Percentiles rank a stretch among this genome's conserved stretches.
phyloP scores from a whole-genome alignment of 2,797 vertebrate species.

The Karalla daura region DNA sequence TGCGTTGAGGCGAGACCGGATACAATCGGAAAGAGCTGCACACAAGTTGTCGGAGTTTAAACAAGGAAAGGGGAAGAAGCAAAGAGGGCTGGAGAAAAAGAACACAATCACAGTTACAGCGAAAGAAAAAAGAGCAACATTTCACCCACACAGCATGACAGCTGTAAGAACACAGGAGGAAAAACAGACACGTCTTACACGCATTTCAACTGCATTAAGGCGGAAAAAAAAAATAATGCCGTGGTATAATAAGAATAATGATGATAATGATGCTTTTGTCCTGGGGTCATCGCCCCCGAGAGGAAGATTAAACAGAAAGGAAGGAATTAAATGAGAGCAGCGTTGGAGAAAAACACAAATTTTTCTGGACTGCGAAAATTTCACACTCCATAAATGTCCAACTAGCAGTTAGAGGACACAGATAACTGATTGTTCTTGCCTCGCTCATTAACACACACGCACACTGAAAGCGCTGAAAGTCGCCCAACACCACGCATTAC shows the following conservation, averaged over 20 bases:
- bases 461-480: not conserved
- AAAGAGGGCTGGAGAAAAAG: conserved; percentile 7
- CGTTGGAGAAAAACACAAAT: conserved; percentile 5
- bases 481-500: not conserved
- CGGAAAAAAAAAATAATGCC: too few species aligned
- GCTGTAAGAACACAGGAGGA: conserved; percentile 2
- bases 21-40: conserved; percentile 5
- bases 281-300: conserved; percentile 2
- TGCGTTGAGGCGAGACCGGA: conserved; percentile 18
- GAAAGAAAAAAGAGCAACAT: not conserved
- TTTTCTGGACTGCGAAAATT: conserved; percentile 12
- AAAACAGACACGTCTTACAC: conserved; percentile 17
- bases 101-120: not conserved
- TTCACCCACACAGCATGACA: not conserved
- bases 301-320: conserved; percentile 21
- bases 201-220: conserved; percentile 30
- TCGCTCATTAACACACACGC: not conserved
- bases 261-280: conserved; percentile 1
- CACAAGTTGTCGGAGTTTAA: conserved; percentile 4
- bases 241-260: too few species aligned
- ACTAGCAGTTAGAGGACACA: conserved; percentile 22
- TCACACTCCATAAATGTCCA: conserved; percentile 1
- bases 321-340: conserved; percentile 1
- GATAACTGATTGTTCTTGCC: conserved; percentile 10
- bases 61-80: not conserved